Percentiles rank a stretch among this genome's conserved stretches.
Evolutionary conservation across 2,797 vertebrate species (phyloP).

Genomic region (Syngnathus acus): DNA sequence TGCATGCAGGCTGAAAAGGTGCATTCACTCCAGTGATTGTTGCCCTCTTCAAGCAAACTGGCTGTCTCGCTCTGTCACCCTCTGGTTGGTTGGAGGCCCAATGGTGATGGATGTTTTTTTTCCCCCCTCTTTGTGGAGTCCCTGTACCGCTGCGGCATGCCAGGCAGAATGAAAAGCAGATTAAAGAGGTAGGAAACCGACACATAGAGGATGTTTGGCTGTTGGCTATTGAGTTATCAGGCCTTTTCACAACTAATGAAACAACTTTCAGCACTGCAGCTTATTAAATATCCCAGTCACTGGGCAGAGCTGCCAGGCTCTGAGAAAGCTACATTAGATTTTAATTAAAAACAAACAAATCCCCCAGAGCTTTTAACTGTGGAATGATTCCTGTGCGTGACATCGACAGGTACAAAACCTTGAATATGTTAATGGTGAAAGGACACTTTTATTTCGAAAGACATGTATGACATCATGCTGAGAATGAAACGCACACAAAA

Average conservation of each 20-base stretch:
- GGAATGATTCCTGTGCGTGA: slow-evolving; percentile 30
- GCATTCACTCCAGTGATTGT: slow-evolving; percentile 50
- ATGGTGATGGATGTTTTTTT: slow-evolving; percentile 67
- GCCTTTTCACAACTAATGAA: slow-evolving; percentile 78
- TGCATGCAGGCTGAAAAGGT: slow-evolving; percentile 28
- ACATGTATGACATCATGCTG: neutral
- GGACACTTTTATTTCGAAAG: neutral
- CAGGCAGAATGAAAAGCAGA: slow-evolving; percentile 74
- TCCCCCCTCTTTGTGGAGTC: slow-evolving; percentile 54
- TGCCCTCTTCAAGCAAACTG: slow-evolving; percentile 51
- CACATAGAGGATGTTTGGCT: slow-evolving; percentile 72
- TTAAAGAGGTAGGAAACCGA: slow-evolving; percentile 68
- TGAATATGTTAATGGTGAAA: neutral
- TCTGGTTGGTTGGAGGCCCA: slow-evolving; percentile 57
- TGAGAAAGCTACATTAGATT: slow-evolving; percentile 67
- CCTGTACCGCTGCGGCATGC: slow-evolving; percentile 59
- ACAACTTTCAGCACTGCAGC: slow-evolving; percentile 72
- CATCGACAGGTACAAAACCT: slow-evolving; percentile 27
- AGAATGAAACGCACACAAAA: neutral
- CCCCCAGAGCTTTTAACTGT: slow-evolving; percentile 47
- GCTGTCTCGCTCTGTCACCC: slow-evolving; percentile 52
- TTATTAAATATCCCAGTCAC: slow-evolving; percentile 72
- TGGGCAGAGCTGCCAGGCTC: slow-evolving; percentile 62
- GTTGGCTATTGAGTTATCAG: slow-evolving; percentile 76
- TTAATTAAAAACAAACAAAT: slow-evolving; percentile 75